Base-by-base conservation (phyloP, 2,888 invertebrate species). In the Drepana falcataria region DNA sequence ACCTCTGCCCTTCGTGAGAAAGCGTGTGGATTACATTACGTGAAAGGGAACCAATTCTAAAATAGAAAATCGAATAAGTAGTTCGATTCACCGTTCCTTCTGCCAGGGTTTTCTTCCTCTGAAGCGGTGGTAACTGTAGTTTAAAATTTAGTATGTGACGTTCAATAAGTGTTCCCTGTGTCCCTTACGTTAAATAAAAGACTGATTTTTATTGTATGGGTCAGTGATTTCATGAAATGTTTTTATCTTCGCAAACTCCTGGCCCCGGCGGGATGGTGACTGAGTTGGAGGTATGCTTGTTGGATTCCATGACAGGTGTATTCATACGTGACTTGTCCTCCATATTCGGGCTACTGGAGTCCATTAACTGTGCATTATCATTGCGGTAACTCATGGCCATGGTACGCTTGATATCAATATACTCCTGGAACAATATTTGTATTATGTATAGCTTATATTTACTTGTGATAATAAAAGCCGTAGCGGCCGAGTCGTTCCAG, bases 231-330 rank as follows among this genome's bases (percentile, higher is more conserved):
- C 68, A 81, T 65, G 71, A 76, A 59, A 87, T 87, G 53, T 86
- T 83, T 56, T 85, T 89, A 56, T 86, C 84, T 65, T 87, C 87
- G 44, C 80, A 77, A 1, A 81, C 68, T 21, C 80, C 83, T 0
- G 89, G 85, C 56, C 84, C 86, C 0, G 84, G 83, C 0, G 89
- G 83, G 5, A 90, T 81, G 1, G 82, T 79, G 48, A 87, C 64
- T 0, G 77, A 65, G 54, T 79, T 83, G 2, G 75, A 55, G 1
- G 73, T 79, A 47, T 82, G 82, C 52, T 87, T 85, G 48, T 61
- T 72, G 2, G 44, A 44, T 7, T 44, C 44, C 44, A 44, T 7
- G 7, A 41, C 9, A 3, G 44, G 44, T 9, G 44, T 44, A 9
- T 6, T 6, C 7, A 44, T 9, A 44, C 9, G 21, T 21, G 21